Conservation (phyloP, 2,888 invertebrate species). For the Aleiodes testaceus region DNA sequence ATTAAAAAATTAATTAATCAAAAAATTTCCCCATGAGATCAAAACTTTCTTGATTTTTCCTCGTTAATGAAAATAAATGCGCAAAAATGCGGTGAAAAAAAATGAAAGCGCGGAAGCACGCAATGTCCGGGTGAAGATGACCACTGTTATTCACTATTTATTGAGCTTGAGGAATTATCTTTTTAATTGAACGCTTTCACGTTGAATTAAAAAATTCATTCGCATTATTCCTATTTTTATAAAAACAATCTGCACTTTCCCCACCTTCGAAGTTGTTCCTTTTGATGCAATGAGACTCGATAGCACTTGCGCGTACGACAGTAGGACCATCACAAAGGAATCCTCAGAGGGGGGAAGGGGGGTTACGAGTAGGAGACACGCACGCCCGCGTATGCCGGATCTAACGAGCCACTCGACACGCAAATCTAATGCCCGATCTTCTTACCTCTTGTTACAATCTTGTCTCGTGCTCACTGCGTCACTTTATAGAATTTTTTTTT, state of each 20-base stretch:
- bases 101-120: constrained; percentile 35
- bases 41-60: constrained; percentile 27
- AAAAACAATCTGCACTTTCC: background rate
- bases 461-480: constrained; percentile 34
- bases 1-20: constrained; percentile 6
- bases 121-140: constrained; percentile 41
- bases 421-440: constrained; percentile 61
- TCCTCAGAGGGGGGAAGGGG: constrained; percentile 16
- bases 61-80: constrained; percentile 12
- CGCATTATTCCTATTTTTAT: background rate
- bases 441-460: constrained; percentile 33
- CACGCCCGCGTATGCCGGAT: constrained; percentile 68
- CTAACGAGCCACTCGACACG: constrained; percentile 65
- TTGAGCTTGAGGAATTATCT: constrained; percentile 4
- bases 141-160: background rate
- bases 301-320: constrained; percentile 30
- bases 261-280: background rate
- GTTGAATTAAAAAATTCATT: constrained; percentile 11
- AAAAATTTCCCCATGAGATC: constrained; percentile 14
- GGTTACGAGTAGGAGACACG: constrained; percentile 67
- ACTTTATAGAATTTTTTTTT: no score
- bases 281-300: no score
- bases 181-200: constrained; percentile 42
- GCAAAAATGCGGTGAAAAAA: constrained; percentile 35
- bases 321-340: constrained; percentile 1